A percentile compares a stretch with the other conserved stretches of the same genome.
phyloP scores from a whole-genome alignment of 37 sponge, comb jelly and placozoan species.

The Corticium candelabrum region DNA sequence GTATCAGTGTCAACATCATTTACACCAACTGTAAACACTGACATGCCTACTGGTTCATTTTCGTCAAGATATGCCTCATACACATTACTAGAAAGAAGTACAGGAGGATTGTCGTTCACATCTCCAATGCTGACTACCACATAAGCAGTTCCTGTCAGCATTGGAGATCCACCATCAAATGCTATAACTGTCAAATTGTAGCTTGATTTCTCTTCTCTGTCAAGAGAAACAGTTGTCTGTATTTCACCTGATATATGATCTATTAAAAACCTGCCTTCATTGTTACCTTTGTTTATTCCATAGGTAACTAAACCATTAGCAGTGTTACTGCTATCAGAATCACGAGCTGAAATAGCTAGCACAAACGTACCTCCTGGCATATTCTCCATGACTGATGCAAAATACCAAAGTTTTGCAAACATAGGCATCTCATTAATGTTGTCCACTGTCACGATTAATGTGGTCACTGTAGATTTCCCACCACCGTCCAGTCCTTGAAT shows the following conservation, averaged over 20 bases:
- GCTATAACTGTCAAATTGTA: background rate
- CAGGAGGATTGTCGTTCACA: background rate
- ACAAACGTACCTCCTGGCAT: slow-evolving; percentile 7
- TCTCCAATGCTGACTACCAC: background rate
- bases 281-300: background rate
- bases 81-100: background rate
- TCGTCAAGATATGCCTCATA: background rate
- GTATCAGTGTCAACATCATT: background rate
- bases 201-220: background rate
- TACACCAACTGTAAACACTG: background rate
- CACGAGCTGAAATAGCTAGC: background rate
- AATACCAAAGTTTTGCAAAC: background rate
- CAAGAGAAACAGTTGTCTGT: background rate
- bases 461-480: background rate
- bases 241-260: background rate
- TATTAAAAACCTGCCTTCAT: background rate
- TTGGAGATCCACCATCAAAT: background rate
- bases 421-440: slow-evolving; percentile 16
- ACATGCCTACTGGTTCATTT: background rate
- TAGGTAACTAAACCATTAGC: background rate
- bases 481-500: background rate
- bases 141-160: background rate
- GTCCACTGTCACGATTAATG: background rate
- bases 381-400: slow-evolving; percentile 13
- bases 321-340: slow-evolving; percentile 11